Evolutionary conservation across 2,888 invertebrate species (phyloP).

Genomic region (Arge pagana): DNA sequence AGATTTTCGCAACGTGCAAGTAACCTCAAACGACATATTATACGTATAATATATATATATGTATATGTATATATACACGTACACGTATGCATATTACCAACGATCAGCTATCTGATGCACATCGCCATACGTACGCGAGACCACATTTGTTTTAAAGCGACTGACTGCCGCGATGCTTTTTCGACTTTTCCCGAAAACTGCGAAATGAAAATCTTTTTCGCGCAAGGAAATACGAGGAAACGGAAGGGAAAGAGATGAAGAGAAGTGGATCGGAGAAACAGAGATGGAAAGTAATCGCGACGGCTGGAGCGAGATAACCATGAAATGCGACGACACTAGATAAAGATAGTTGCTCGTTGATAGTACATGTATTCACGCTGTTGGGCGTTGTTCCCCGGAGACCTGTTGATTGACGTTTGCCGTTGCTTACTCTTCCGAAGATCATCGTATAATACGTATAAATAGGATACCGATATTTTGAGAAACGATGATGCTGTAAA

Average conservation of each 20-base stretch:
- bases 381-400: conserved; percentile 33
- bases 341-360: conserved; percentile 1
- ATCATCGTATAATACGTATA: neutral
- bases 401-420: conserved; percentile 34
- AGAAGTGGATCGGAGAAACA: conserved; percentile 22
- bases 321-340: conserved; percentile 20
- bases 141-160: no score
- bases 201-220: no score
- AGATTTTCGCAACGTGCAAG: no score
- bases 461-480: neutral
- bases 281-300: conserved; percentile 24
- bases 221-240: no score
- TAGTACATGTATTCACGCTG: conserved; percentile 20
- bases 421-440: neutral
- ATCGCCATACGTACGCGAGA: no score
- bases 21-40: no score
- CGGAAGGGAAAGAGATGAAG: conserved; percentile 23
- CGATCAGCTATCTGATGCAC: no score
- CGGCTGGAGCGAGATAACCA: conserved; percentile 23
- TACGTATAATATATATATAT: no score
- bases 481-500: neutral
- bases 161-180: no score
- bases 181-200: no score
- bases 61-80: no score
- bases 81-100: no score